phyloP scores from a whole-genome alignment of 2,113 vertebrate genomes.

The Emydocephalus ijimae region DNA sequence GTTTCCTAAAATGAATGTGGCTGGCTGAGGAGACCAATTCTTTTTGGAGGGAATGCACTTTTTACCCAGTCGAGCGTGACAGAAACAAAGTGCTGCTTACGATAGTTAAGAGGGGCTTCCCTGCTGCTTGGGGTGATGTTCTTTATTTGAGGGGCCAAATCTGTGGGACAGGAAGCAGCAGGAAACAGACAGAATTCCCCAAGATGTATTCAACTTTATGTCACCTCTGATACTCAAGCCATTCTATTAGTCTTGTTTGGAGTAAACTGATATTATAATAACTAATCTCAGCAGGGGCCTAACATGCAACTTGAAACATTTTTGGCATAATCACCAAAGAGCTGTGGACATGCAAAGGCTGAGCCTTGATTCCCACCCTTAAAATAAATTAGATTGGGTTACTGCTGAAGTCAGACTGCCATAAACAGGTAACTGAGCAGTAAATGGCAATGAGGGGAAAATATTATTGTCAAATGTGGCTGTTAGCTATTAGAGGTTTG shows the following conservation, averaged over 20 bases:
- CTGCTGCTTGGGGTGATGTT: constrained; percentile 74
- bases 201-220: constrained; percentile 73
- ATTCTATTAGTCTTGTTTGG: constrained; percentile 63
- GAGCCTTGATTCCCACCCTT: constrained; percentile 42
- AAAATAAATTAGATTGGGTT: constrained; percentile 71
- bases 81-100: constrained; percentile 76
- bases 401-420: constrained; percentile 58
- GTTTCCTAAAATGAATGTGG: constrained; percentile 77
- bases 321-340: constrained; percentile 73
- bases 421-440: constrained; percentile 72
- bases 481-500: constrained; percentile 69
- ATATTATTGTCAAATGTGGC: constrained; percentile 67
- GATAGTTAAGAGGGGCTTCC: constrained; percentile 81
- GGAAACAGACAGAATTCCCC: constrained; percentile 79
- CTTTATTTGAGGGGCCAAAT: constrained; percentile 70
- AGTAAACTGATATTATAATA: constrained; percentile 89
- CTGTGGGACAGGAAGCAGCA: constrained; percentile 74
- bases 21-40: constrained; percentile 74
- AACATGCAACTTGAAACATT: constrained; percentile 74
- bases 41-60: constrained; percentile 68
- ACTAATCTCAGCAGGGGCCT: constrained; percentile 75
- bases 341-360: constrained; percentile 60
- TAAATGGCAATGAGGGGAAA: constrained; percentile 52
- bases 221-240: constrained; percentile 71
- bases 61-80: constrained; percentile 77